Conservation (phyloP, 2,888 invertebrate genomes). For the Liopterus haemorrhoidalis region DNA sequence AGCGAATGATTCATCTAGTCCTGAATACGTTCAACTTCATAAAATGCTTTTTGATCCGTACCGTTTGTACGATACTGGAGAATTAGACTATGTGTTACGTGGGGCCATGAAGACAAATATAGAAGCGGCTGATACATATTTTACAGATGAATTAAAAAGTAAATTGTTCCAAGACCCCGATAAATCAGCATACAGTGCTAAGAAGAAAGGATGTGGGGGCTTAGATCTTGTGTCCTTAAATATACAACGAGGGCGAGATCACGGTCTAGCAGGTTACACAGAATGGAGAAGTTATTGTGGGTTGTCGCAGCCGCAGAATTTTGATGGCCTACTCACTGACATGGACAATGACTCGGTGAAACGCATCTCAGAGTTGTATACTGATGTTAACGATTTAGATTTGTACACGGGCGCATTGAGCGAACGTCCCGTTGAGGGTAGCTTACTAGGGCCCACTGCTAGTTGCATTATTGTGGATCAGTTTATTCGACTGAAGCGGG, state of each 20-base stretch:
- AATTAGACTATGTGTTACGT: slow-evolving; percentile 57
- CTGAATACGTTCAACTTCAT: slow-evolving; percentile 65
- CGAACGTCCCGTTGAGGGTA: slow-evolving; percentile 64
- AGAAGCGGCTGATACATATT: slow-evolving; percentile 56
- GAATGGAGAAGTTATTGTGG: slow-evolving; percentile 73
- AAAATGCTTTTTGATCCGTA: slow-evolving; percentile 78
- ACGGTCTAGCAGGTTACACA: slow-evolving; percentile 75
- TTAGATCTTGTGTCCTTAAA: slow-evolving; percentile 81
- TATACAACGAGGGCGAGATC: slow-evolving; percentile 76
- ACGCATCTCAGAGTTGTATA: slow-evolving; percentile 60
- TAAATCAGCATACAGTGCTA: slow-evolving; percentile 28
- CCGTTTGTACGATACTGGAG: slow-evolving; percentile 56
- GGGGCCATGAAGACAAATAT: slow-evolving; percentile 64
- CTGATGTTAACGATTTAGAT: slow-evolving; percentile 76
- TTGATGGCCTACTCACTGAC: slow-evolving; percentile 57
- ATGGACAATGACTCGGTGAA: slow-evolving; percentile 60
- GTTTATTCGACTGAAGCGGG: slow-evolving; percentile 71
- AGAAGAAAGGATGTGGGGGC: slow-evolving; percentile 53
- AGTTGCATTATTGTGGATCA: slow-evolving; percentile 81
- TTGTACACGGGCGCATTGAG: slow-evolving; percentile 82
- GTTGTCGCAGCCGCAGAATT: slow-evolving; percentile 54
- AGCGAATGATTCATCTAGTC: slow-evolving; percentile 48
- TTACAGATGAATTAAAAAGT: slow-evolving; percentile 59
- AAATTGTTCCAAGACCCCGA: slow-evolving; percentile 58
- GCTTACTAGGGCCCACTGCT: slow-evolving; percentile 78